A percentile compares a stretch with the other conserved stretches of the same genome.
Evolutionary conservation across 2,888 invertebrate species (phyloP).

Genomic region (Quadroppia sp.): DNA sequence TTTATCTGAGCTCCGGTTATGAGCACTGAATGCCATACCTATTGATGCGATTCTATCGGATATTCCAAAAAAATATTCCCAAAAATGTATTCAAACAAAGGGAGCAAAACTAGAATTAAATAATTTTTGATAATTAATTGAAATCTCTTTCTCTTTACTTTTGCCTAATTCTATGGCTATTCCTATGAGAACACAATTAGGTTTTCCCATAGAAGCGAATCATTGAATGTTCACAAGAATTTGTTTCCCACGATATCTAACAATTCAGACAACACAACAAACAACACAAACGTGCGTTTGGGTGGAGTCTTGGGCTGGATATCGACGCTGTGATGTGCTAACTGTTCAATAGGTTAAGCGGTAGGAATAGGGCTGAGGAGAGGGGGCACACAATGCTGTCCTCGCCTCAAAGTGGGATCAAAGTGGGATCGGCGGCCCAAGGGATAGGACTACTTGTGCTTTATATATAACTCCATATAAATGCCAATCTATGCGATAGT

Average conservation of each 20-base stretch:
- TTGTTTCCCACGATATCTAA: slow-evolving; percentile 36
- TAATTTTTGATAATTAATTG: slow-evolving; percentile 19
- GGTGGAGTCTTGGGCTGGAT: slow-evolving; percentile 34
- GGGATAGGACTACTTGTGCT: slow-evolving; percentile 16
- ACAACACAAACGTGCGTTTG: slow-evolving; percentile 33
- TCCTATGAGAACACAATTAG: slow-evolving; percentile 35
- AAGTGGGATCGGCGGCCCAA: slow-evolving; percentile 24
- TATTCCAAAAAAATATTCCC: background rate
- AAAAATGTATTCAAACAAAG: background rate
- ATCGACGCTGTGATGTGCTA: background rate
- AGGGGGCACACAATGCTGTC: slow-evolving; percentile 9
- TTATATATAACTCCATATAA: background rate
- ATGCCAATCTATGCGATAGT: slow-evolving; percentile 13
- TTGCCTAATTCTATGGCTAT: slow-evolving; percentile 30
- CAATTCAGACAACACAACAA: slow-evolving; percentile 34
- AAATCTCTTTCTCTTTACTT: slow-evolving; percentile 11
- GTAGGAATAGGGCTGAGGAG: background rate
- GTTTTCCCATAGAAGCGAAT: slow-evolving; percentile 32
- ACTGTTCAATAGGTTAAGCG: background rate
- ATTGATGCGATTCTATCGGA: background rate
- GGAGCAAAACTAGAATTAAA: background rate
- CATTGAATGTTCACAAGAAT: slow-evolving; percentile 28
- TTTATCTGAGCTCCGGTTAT: no score
- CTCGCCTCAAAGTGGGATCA: slow-evolving; percentile 30
- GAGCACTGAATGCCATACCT: background rate